These are phyloP conservation scores for Aethina tumida DNA, from an alignment of 1,140 invertebrate species.

Conservation along the genomic window DNA sequence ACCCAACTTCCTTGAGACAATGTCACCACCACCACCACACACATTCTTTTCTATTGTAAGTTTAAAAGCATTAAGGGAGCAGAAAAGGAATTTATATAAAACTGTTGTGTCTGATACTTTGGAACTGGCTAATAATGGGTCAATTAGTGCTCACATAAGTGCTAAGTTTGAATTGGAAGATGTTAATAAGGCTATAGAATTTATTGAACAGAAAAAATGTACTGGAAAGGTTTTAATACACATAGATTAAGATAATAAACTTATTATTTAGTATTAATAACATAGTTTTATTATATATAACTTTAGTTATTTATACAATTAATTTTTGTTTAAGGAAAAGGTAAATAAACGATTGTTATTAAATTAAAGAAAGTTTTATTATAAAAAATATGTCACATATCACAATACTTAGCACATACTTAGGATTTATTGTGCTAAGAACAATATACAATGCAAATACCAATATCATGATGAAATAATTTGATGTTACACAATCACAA, in stretches of 20 bases:
- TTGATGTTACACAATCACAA: too few species aligned
- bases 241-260: conserved; percentile 20
- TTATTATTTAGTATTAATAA: too few species aligned
- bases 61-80: conserved; percentile 21
- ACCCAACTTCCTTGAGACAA: conserved; percentile 25
- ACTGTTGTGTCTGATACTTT: conserved; percentile 39
- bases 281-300: too few species aligned
- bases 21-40: conserved; percentile 23
- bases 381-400: too few species aligned
- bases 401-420: too few species aligned
- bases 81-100: conserved; percentile 29
- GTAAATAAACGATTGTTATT: too few species aligned
- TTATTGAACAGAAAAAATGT: conserved; percentile 38
- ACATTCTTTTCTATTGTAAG: conserved; percentile 23
- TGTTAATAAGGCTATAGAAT: conserved; percentile 41
- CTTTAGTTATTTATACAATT: too few species aligned
- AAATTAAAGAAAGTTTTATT: too few species aligned
- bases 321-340: too few species aligned
- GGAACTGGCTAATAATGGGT: conserved; percentile 39
- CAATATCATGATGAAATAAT: too few species aligned
- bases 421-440: too few species aligned
- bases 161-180: conserved; percentile 38
- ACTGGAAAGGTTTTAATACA: conserved; percentile 43
- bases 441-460: too few species aligned
- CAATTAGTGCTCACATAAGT: conserved; percentile 41